Base-by-base conservation (phyloP, 2,888 invertebrate species). In the Drosophila pegasa region DNA sequence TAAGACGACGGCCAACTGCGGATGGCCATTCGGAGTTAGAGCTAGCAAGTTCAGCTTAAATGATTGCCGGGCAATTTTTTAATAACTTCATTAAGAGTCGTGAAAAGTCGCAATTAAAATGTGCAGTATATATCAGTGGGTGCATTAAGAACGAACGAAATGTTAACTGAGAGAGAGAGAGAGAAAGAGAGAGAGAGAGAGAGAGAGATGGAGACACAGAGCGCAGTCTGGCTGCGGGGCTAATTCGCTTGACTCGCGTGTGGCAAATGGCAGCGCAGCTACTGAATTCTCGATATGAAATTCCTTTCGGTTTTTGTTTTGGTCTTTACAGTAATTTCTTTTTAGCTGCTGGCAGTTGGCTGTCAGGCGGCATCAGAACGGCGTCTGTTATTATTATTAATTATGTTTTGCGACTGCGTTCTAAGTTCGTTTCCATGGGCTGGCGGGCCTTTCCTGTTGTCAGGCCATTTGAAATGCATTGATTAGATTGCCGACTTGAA, bases 341-440 rank as follows among this genome's bases (percentile, higher is more conserved):
- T 43, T 48, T 41, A 55, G 61, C 62, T 63, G 78, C 52, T 74
- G 77, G 72, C 83, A 66, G 64, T 51, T 70, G 65, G 55, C 87
- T 87, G 86, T 81, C 88, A 81, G 75, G 58, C 59, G 65, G 54
- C 79, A 85, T 85, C 89, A 80, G 75, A 84, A 78, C 87, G 89
- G 65, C 85, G 81, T 80, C 71, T 89, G 84, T 87, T 83, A 88
- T 88, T 88, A 88, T 90, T 88, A 87, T 90, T 88, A 88, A 88
- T 90, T 88, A 89, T 89, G 88, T 76, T 90, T 88, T 89, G 47
- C 35, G 79, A 59, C 48, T 78, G 67, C 52, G 67, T 77, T 77
- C 60, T 68, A 41, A 25, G 25, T 7, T 29, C 27, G 45, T 29
- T 37, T 20, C 56, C 37, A 14, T 29, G 27, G n/a, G n/a, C 25